Conservation (phyloP, 2,113 vertebrate genomes). For the Apistogramma diplotaenia region DNA sequence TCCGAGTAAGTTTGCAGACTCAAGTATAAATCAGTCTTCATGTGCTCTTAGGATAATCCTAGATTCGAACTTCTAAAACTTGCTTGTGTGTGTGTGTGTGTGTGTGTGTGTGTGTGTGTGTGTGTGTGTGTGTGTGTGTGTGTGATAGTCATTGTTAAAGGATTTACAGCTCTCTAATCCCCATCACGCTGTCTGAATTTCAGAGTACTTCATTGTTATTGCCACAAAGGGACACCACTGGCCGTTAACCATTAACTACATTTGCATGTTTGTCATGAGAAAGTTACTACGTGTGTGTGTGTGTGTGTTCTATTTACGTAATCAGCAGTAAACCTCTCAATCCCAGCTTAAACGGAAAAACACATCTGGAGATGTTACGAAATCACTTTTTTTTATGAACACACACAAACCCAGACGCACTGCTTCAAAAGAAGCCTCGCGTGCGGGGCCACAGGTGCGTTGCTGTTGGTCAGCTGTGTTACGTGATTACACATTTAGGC, state of each 20-base stretch:
- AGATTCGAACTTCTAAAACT: background rate
- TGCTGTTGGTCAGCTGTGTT: conserved; percentile 40
- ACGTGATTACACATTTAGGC: conserved; percentile 41
- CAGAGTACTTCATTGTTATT: conserved; percentile 59
- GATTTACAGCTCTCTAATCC: conserved; percentile 62
- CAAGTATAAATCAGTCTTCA: background rate
- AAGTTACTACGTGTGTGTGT: background rate
- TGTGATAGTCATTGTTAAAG: conserved; percentile 44
- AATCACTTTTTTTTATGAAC: conserved; percentile 55
- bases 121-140: background rate
- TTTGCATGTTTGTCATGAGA: conserved; percentile 17
- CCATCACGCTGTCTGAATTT: conserved; percentile 61
- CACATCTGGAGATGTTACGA: conserved; percentile 68
- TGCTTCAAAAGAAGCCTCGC: background rate
- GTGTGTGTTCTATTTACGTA: conserved; percentile 32
- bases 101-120: background rate
- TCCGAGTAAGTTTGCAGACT: conserved; percentile 79
- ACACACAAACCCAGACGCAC: conserved; percentile 1
- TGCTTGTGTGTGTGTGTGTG: background rate
- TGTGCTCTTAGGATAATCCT: background rate
- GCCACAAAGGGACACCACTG: conserved; percentile 53
- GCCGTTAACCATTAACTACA: conserved; percentile 14
- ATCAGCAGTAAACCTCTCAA: conserved; percentile 60
- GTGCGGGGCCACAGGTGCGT: conserved; percentile 58
- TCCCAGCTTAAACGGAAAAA: conserved; percentile 34